Conservation (phyloP, 2,797 vertebrate genomes). For the Anas georgica region DNA sequence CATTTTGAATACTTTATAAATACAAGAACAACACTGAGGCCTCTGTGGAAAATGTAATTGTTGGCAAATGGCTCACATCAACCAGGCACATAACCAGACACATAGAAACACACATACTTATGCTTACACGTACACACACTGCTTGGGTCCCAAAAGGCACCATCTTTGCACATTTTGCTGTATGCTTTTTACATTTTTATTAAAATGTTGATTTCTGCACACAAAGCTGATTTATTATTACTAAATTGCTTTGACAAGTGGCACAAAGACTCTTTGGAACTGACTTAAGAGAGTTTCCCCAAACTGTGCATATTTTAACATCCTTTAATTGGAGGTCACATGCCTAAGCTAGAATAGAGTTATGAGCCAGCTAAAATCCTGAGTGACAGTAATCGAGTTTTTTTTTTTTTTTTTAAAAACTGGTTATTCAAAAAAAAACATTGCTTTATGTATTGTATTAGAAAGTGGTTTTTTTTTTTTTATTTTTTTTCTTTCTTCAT, state of each 20-base stretch:
- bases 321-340: conserved; percentile 1
- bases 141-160: neutral
- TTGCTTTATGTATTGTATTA: neutral
- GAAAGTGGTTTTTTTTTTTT: conserved; percentile 1
- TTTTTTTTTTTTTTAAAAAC: neutral
- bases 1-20: conserved; percentile 43
- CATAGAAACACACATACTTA: neutral
- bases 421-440: neutral
- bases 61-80: neutral
- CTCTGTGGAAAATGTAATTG: conserved; percentile 4
- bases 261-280: neutral
- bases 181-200: neutral
- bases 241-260: neutral
- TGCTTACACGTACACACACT: fast-evolving
- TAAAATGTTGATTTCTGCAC: neutral
- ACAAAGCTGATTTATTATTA: neutral
- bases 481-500: neutral
- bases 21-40: neutral
- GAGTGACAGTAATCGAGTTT: neutral
- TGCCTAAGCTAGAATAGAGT: neutral
- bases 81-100: neutral
- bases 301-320: neutral
- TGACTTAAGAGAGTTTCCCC: neutral
- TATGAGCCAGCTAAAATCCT: neutral
- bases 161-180: neutral